These are phyloP conservation scores for Aphelinus atriplicis DNA, from an alignment of 1,140 invertebrate species.

Conservation along the genomic window DNA sequence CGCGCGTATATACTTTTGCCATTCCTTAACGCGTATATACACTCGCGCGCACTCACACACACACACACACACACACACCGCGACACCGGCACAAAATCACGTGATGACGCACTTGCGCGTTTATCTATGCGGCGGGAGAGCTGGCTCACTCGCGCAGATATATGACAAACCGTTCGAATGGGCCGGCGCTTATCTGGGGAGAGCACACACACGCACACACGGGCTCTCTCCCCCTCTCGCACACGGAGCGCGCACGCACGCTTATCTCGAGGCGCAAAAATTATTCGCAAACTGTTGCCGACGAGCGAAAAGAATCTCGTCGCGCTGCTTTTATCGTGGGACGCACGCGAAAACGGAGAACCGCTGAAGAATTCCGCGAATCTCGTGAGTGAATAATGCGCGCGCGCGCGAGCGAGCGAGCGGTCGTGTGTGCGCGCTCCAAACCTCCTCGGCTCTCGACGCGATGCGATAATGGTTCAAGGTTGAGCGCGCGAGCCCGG, in stretches of 20 bases:
- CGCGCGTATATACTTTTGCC: too few relatives aligned
- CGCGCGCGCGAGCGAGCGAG: too few relatives aligned
- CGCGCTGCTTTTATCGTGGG: neutral
- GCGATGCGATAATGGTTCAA: too few relatives aligned
- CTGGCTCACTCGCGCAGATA: too few relatives aligned
- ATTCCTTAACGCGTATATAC: neutral
- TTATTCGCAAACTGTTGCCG: neutral
- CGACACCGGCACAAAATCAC: neutral
- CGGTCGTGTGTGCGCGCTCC: too few relatives aligned
- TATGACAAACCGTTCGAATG: neutral
- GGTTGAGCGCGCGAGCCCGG: too few relatives aligned
- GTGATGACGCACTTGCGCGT: slow-evolving; percentile 23
- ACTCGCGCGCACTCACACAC: neutral
- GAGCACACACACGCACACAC: neutral
- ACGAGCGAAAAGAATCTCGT: slow-evolving; percentile 1
- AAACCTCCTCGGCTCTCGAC: too few relatives aligned
- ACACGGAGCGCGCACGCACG: neutral
- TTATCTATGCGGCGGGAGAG: neutral
- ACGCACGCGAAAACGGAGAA: neutral
- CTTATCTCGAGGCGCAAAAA: slow-evolving; percentile 19
- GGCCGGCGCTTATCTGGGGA: slow-evolving; percentile 7
- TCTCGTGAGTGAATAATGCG: too few relatives aligned
- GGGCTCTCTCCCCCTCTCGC: neutral
- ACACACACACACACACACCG: too few relatives aligned
- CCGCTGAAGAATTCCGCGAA: neutral